These are phyloP conservation scores for Megatriorchis doriae DNA, from an alignment of 2,113 vertebrate species.

Conservation along the genomic window DNA sequence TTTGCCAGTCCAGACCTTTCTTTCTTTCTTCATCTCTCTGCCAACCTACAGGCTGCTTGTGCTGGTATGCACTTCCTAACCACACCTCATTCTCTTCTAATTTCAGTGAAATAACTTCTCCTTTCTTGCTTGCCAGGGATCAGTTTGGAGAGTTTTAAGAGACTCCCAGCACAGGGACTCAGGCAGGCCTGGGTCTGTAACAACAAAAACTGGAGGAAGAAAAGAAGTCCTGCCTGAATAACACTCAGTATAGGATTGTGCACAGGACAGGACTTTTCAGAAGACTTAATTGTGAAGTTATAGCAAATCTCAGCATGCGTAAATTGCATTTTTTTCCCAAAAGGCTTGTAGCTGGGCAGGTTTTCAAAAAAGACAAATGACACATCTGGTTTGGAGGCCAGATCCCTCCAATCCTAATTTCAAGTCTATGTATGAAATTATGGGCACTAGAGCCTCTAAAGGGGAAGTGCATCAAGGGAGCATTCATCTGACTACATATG, in stretches of 20 bases:
- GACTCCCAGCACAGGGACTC: fast-evolving
- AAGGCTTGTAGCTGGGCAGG: not conserved
- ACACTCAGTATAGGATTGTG: not conserved
- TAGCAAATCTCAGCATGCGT: not conserved
- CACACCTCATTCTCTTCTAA: not conserved
- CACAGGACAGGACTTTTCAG: not conserved
- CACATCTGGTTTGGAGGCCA: not conserved
- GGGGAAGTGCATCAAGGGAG: not conserved
- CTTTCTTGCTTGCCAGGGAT: not conserved
- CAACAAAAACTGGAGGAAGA: not conserved
- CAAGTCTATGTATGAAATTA: not conserved
- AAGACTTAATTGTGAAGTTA: not conserved
- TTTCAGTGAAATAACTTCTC: not conserved
- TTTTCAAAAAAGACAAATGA: not conserved
- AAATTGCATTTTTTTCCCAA: not conserved
- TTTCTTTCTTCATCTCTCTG: not conserved
- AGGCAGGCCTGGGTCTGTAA: not conserved
- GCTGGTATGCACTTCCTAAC: not conserved
- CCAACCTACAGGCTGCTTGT: not conserved
- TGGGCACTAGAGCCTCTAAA: not conserved
- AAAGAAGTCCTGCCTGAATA: not conserved
- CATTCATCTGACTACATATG: not conserved
- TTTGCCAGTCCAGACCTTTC: not conserved
- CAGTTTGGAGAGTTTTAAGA: not conserved
- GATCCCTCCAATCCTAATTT: not conserved